A percentile compares a stretch with the other conserved stretches of the same genome.
phyloP scores from a whole-genome alignment of 30 jellyfish, hydroid and myxozoan species.

The Hydractinia echinata region DNA sequence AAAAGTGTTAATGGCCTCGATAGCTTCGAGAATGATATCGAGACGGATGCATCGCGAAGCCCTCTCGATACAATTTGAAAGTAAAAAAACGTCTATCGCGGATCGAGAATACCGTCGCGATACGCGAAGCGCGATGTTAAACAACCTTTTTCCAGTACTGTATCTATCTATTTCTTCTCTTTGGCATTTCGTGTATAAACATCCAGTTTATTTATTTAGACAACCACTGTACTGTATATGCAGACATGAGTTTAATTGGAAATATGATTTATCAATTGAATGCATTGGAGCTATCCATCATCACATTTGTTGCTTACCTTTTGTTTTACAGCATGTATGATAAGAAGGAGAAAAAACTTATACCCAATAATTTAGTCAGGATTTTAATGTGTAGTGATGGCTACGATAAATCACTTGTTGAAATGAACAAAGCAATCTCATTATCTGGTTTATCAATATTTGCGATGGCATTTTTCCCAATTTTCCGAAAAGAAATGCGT shows the following conservation, averaged over 20 bases:
- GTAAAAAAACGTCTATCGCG: too few species aligned
- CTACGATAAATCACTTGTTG: slow-evolving; percentile 1
- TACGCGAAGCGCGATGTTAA: too few species aligned
- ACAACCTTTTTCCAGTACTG: too few species aligned
- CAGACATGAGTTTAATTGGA: background rate
- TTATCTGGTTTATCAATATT: slow-evolving; percentile 8
- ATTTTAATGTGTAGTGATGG: background rate
- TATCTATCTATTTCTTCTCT: too few species aligned
- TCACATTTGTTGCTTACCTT: background rate
- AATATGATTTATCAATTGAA: background rate
- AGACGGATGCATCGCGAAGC: too few species aligned
- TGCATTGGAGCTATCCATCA: background rate
- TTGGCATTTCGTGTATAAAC: too few species aligned
- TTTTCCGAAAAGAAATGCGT: background rate
- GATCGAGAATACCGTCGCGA: too few species aligned
- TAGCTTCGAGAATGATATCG: too few species aligned
- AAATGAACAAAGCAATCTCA: slow-evolving; percentile 19
- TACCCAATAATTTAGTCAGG: background rate
- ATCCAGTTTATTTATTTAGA: too few species aligned
- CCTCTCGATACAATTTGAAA: too few species aligned
- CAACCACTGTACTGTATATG: too few species aligned
- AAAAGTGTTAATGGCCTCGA: too few species aligned
- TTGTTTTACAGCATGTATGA: slow-evolving; percentile 21
- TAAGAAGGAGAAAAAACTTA: background rate
- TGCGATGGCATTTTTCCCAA: slow-evolving; percentile 14